Conservation (phyloP, 2,113 vertebrate genomes). For the Otus sunia region DNA sequence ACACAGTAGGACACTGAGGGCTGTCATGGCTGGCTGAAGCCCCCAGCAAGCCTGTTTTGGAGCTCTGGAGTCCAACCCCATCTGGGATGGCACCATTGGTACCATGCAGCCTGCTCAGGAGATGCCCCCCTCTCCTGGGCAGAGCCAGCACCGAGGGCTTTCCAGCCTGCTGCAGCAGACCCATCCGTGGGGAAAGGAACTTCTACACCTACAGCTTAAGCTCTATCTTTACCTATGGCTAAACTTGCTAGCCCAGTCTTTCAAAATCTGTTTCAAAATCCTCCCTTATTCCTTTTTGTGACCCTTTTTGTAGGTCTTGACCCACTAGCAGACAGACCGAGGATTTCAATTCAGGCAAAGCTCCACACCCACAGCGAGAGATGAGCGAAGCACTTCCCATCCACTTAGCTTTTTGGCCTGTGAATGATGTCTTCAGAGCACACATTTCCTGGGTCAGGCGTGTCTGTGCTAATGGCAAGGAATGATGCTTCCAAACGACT, state of each 20-base stretch:
- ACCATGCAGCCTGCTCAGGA: no score
- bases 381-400: not conserved
- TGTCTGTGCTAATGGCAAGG: not conserved
- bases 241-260: not conserved
- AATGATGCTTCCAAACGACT: not conserved
- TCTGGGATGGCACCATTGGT: fast-evolving
- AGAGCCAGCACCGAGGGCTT: fast-evolving
- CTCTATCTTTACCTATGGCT: not conserved
- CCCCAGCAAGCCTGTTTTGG: not conserved
- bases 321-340: fast-evolving
- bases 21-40: not conserved
- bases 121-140: not conserved
- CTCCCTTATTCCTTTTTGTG: not conserved
- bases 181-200: not conserved
- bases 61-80: not conserved
- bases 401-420: not conserved
- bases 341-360: not conserved
- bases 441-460: not conserved
- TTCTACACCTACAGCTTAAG: not conserved
- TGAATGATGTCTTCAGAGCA: not conserved
- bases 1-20: not conserved
- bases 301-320: not conserved
- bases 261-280: not conserved
- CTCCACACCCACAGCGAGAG: not conserved
- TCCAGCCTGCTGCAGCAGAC: not conserved